Conservation (phyloP, 2,888 invertebrate species). For the Acanthoscelides obtectus region DNA sequence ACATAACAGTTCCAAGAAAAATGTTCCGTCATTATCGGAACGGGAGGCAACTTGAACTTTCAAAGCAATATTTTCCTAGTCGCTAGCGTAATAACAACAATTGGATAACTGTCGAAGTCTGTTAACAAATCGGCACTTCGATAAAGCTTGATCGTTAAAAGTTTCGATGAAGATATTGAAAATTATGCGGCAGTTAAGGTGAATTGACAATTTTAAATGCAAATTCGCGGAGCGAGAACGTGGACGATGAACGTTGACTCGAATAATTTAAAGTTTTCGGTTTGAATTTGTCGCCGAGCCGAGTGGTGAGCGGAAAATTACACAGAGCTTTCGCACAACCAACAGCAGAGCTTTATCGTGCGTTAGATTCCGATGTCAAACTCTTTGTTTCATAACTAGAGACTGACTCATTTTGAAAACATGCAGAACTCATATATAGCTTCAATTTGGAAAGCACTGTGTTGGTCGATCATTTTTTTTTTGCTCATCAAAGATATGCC, state of each 20-base stretch:
- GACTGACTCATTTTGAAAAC: no score
- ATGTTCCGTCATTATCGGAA: neutral
- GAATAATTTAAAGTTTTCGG: neutral
- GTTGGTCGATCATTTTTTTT: no score
- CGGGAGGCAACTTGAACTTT: neutral
- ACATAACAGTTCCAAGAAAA: neutral
- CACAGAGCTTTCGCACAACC: neutral
- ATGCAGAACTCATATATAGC: no score
- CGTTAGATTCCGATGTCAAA: neutral
- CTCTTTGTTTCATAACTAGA: no score
- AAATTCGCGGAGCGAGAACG: neutral
- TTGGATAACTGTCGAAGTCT: neutral
- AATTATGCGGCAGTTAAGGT: neutral
- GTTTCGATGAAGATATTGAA: slow-evolving; percentile 8
- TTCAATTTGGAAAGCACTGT: no score
- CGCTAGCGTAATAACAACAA: neutral
- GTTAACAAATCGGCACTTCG: neutral
- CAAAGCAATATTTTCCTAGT: neutral
- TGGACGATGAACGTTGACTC: neutral
- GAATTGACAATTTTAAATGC: neutral
- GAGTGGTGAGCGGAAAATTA: neutral
- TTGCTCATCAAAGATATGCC: no score
- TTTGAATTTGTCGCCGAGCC: neutral
- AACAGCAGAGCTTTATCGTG: neutral
- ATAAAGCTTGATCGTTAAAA: slow-evolving; percentile 6